Conservation (phyloP, 2,113 vertebrate genomes). For the Phalacrocorax aristotelis region DNA sequence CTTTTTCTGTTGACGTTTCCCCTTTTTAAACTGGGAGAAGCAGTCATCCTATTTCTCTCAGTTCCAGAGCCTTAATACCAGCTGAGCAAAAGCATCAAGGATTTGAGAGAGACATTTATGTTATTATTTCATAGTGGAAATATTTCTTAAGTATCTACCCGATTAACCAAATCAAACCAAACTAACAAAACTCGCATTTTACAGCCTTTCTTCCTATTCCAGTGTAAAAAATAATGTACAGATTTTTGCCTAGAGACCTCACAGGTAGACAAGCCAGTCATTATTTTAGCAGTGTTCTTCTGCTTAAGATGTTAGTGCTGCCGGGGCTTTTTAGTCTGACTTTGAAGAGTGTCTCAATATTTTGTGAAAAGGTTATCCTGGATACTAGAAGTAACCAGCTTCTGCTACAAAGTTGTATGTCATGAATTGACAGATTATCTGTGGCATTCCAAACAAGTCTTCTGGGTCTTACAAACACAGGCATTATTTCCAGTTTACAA, state of each 20-base stretch:
- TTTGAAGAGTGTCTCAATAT: not conserved
- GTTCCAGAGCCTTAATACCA: not conserved
- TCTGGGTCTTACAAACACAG: not conserved
- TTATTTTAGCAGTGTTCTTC: not conserved
- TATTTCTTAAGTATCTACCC: not conserved
- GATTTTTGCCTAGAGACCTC: not conserved
- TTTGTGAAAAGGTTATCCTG: not conserved
- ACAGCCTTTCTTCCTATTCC: not conserved
- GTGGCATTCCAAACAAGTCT: not conserved
- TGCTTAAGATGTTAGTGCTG: not conserved
- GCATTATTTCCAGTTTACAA: not conserved
- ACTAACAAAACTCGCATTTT: not conserved
- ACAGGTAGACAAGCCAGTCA: not conserved
- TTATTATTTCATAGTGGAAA: not conserved
- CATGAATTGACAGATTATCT: not conserved
- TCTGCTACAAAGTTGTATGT: not conserved
- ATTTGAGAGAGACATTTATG: not conserved
- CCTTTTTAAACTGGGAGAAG: not conserved
- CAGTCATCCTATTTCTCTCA: not conserved
- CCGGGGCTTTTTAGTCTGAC: not conserved
- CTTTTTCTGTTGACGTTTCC: conserved; percentile 21
- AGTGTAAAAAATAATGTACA: not conserved
- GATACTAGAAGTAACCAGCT: not conserved
- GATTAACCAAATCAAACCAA: not conserved
- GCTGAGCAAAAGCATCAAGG: not conserved